phyloP scores from a whole-genome alignment of 2,113 vertebrate genomes.

The Sciurus niger region DNA sequence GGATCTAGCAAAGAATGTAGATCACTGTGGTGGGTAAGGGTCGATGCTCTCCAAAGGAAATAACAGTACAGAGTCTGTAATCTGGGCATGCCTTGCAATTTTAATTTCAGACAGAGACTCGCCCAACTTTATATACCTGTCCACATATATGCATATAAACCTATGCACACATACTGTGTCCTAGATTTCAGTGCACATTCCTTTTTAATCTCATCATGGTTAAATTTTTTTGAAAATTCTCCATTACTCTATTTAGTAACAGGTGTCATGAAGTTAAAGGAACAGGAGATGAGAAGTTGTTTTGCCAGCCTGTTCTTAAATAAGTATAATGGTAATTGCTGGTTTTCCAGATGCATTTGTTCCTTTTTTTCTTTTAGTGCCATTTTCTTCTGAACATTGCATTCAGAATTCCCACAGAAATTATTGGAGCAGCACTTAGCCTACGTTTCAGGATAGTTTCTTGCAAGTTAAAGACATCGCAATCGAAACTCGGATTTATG shows the following conservation, averaged over 20 bases:
- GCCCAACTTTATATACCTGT: background rate
- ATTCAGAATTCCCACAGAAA: slow-evolving; percentile 25
- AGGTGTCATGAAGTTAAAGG: background rate
- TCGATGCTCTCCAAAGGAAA: background rate
- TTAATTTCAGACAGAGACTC: background rate
- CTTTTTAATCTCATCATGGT: background rate
- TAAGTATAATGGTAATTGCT: background rate
- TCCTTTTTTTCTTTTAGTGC: background rate
- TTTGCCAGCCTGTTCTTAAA: background rate
- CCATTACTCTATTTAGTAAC: background rate
- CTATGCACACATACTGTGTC: background rate
- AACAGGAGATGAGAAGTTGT: background rate
- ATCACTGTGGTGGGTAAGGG: background rate
- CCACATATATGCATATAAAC: too few species aligned
- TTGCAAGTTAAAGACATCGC: background rate
- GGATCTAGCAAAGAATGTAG: background rate
- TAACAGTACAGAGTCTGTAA: background rate
- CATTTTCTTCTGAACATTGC: background rate
- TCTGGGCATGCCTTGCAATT: background rate
- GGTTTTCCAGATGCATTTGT: background rate
- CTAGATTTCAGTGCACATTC: background rate
- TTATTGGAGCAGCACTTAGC: background rate
- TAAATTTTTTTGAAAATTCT: slow-evolving; percentile 50
- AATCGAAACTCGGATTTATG: background rate
- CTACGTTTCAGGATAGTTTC: background rate